Evolutionary conservation across 2,113 vertebrate species (phyloP).

Genomic region (Xenotilapia caudafasciata): DNA sequence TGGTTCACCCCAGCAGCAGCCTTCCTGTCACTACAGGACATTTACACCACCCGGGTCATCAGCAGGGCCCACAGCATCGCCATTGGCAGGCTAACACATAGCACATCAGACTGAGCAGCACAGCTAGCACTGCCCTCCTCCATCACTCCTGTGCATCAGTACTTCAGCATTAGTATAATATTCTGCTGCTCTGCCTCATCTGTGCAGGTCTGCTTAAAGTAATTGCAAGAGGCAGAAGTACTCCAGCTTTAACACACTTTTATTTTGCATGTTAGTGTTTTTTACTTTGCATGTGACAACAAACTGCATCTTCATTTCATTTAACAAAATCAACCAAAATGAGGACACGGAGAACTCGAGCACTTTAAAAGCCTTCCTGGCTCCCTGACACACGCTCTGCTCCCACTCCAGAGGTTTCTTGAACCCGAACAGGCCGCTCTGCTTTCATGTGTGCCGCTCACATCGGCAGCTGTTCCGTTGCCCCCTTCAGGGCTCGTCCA

Average conservation of each 20-base stretch:
- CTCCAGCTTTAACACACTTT: background rate
- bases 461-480: conserved; percentile 39
- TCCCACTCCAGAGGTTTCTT: conserved; percentile 18
- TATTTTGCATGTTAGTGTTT: background rate
- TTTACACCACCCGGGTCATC: background rate
- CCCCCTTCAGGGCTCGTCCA: conserved; percentile 36
- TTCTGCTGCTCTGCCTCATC: background rate
- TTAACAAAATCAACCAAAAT: background rate
- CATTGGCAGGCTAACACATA: background rate
- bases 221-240: rapidly evolving
- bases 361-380: background rate
- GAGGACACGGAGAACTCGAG: background rate
- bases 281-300: background rate
- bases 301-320: background rate
- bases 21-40: background rate
- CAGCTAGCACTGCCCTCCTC: background rate
- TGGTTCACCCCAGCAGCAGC: background rate
- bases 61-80: rapidly evolving
- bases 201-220: background rate
- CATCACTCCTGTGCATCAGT: background rate
- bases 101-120: background rate
- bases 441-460: background rate
- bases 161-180: background rate
- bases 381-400: conserved; percentile 5
- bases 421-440: background rate